Conservation (phyloP, 2,113 vertebrate species). For the Shinisaurus crocodilurus region DNA sequence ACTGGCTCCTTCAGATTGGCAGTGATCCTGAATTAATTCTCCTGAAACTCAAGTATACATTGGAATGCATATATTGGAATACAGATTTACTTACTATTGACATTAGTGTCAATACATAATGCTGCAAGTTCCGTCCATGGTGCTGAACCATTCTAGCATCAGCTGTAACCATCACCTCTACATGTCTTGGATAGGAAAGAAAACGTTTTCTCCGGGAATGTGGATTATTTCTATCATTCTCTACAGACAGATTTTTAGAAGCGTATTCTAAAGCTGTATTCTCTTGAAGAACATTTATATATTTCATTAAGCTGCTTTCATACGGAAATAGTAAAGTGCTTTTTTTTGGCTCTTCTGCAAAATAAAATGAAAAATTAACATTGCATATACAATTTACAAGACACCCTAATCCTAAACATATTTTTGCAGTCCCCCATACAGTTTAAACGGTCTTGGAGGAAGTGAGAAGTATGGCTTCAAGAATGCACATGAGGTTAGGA, state of each 20-base stretch:
- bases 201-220: slow-evolving; percentile 90
- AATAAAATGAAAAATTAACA: not conserved
- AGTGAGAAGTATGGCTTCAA: not conserved
- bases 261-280: slow-evolving; percentile 56
- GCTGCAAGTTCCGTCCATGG: slow-evolving; percentile 91
- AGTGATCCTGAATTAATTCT: slow-evolving; percentile 18
- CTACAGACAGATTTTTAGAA: slow-evolving; percentile 62
- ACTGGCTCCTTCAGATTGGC: not conserved
- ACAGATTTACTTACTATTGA: slow-evolving; percentile 94
- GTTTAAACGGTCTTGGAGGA: not conserved
- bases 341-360: slow-evolving; percentile 77
- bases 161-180: slow-evolving; percentile 96
- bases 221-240: slow-evolving; percentile 49
- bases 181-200: slow-evolving; percentile 96
- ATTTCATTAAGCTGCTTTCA: slow-evolving; percentile 74
- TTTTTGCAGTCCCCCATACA: not conserved
- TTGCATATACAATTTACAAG: not conserved
- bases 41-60: not conserved
- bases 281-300: slow-evolving; percentile 73
- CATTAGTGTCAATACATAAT: slow-evolving; percentile 96
- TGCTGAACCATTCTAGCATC: slow-evolving; percentile 92
- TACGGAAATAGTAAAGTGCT: slow-evolving; percentile 64
- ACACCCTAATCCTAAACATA: not conserved
- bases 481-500: not conserved
- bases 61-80: not conserved